Conservation (phyloP, 2,797 vertebrate genomes). For the Nannoperca australis region DNA sequence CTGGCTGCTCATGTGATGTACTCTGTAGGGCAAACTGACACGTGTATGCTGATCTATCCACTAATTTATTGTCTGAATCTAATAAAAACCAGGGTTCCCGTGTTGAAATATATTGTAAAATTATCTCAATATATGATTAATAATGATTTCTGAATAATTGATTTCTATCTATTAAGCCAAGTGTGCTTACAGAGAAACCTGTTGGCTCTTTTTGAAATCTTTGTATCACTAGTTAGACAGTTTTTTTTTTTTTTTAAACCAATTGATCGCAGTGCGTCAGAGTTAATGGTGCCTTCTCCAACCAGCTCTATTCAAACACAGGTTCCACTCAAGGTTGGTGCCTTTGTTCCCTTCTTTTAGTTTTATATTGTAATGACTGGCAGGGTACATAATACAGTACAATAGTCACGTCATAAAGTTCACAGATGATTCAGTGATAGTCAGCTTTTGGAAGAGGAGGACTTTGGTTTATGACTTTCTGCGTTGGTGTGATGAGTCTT, state of each 20-base stretch:
- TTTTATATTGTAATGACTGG: slow-evolving; percentile 21
- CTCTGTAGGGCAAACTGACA: neutral
- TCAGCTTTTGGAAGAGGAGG: slow-evolving; percentile 27
- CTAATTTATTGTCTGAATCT: neutral
- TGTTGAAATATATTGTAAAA: neutral
- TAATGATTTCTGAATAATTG: neutral
- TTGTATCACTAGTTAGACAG: neutral
- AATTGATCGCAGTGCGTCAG: slow-evolving; percentile 15
- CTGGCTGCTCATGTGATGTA: neutral
- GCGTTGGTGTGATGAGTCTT: slow-evolving; percentile 17
- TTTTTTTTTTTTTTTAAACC: neutral
- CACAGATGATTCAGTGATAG: slow-evolving; percentile 45
- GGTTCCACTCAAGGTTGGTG: slow-evolving; percentile 16
- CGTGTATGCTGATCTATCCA: neutral
- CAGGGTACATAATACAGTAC: slow-evolving; percentile 1
- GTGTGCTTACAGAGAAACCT: neutral
- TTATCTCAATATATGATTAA: neutral
- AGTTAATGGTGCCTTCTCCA: slow-evolving; percentile 17
- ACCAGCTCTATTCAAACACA: slow-evolving; percentile 26
- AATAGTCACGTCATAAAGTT: slow-evolving; percentile 27
- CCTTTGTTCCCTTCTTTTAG: slow-evolving; percentile 33
- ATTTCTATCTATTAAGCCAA: neutral
- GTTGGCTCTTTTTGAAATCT: neutral
- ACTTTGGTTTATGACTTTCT: slow-evolving; percentile 32
- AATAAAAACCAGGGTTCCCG: neutral